Conservation (phyloP, 2,113 vertebrate genomes). For the Nerophis lumbriciformis region DNA sequence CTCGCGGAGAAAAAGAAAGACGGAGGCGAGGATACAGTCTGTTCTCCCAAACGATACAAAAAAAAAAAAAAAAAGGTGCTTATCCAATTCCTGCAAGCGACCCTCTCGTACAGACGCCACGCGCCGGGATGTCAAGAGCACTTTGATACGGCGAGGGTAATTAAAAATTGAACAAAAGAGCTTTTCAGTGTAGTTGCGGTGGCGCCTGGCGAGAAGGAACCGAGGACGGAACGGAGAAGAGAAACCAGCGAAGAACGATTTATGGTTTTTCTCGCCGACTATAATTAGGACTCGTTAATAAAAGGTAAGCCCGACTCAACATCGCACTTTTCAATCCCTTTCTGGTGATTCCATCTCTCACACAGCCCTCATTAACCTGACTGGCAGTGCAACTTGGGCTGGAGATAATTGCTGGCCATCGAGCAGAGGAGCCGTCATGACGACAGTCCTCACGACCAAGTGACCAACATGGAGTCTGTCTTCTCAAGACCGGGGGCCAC, state of each 20-base stretch:
- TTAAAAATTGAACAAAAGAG: slow-evolving; percentile 70
- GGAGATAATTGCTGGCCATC: slow-evolving; percentile 94
- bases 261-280: slow-evolving; percentile 32
- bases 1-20: slow-evolving; percentile 23
- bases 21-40: slow-evolving; percentile 29
- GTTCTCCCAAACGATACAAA: slow-evolving; percentile 24
- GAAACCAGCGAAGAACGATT: slow-evolving; percentile 42
- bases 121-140: slow-evolving; percentile 58
- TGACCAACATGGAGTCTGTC: slow-evolving; percentile 18
- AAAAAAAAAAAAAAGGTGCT: slow-evolving; percentile 39
- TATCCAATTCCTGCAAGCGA: slow-evolving; percentile 52
- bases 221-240: slow-evolving; percentile 26
- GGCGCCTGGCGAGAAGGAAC: slow-evolving; percentile 12
- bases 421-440: slow-evolving; percentile 75
- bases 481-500: no score
- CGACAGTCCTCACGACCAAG: slow-evolving; percentile 56
- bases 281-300: slow-evolving; percentile 55
- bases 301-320: slow-evolving; percentile 28
- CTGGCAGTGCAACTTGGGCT: slow-evolving; percentile 73
- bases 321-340: slow-evolving; percentile 18
- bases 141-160: slow-evolving; percentile 57
- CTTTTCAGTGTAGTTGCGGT: slow-evolving; percentile 46
- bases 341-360: slow-evolving; percentile 22
- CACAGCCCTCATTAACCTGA: slow-evolving; percentile 81
- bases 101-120: slow-evolving; percentile 37